Evolutionary conservation across 2,888 invertebrate genomes (phyloP), one percentile per base, ranked within the genome.

Genomic region (Anoplius nigerrimus): DNA sequence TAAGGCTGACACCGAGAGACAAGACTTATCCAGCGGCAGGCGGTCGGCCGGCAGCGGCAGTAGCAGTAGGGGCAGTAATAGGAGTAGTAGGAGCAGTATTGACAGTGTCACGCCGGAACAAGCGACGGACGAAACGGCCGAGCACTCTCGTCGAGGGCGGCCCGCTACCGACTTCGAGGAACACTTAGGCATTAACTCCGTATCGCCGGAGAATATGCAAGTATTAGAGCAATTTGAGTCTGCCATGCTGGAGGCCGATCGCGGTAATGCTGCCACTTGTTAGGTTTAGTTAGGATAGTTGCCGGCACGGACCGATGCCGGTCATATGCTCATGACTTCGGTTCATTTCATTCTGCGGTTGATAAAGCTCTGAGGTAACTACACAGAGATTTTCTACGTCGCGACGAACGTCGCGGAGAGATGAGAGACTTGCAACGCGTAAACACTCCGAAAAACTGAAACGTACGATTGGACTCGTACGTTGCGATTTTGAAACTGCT

Each of bases 151-250:
- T 45, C 45, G 16, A 15, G 56, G 56, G 54, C 66, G 65, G 52
- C 58, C 64, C 52, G 59, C 73, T 56, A 51, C 74, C 21, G 70
- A 73, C 18, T 76, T 68, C 54, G 75, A 80, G 42, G 73, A 81
- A 55, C 71, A 71, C 51, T 59, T 84, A 56, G 74, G 76, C 56
- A 76, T 84, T 58, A 74, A 70, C 60, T 68, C 78, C 24, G 81
- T 83, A 5, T 83, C 85, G 2, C 67, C 82, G 45, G 86, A 84
- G 64, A 84, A 75, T 43, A 79, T 82, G 80, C 77, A 78, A 62
- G 85, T 85, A 55, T 75, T 85, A 51, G 83, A 84, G 67, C 80
- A 82, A 48, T 86, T 82, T 52, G 85, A 86, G 58, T 77, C 80
- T 8, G 83, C 82, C 15, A 84, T 83, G 80, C 71, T 77, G 70